These are phyloP conservation scores for Dendrophyllia cribrosa DNA, from an alignment of 64 coral and sea anemone species.

Conservation along the genomic window DNA sequence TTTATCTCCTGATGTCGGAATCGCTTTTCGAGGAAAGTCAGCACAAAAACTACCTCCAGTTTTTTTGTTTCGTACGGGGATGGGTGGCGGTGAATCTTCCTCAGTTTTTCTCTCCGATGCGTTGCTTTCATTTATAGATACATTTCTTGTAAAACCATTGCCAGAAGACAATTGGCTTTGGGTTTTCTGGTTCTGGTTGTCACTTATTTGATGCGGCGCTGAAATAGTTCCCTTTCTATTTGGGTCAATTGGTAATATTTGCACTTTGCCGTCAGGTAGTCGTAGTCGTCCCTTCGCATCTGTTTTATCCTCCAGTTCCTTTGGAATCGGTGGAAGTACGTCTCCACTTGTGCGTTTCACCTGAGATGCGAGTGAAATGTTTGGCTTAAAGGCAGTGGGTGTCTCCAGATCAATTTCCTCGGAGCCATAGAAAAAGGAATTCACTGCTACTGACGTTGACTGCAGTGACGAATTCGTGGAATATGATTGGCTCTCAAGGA, in stretches of 20 bases:
- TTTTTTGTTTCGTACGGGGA: neutral
- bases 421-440: slow-evolving; percentile 3
- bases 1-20: neutral
- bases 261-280: neutral
- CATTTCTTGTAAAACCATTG: neutral
- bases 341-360: neutral
- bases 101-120: neutral
- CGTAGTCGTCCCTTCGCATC: neutral
- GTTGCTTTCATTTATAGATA: neutral
- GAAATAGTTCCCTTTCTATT: neutral
- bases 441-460: neutral
- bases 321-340: neutral
- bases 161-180: neutral
- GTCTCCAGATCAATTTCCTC: neutral
- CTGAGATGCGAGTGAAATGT: neutral
- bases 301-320: neutral
- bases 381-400: neutral
- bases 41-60: neutral
- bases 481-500: neutral
- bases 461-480: neutral
- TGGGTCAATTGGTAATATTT: neutral
- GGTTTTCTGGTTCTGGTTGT: neutral
- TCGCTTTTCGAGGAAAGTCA: neutral
- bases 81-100: neutral
- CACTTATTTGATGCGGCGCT: neutral